Percentiles rank a stretch among this genome's conserved stretches.
These are phyloP conservation scores for Orthosia gracilis DNA, from an alignment of 2,888 invertebrate species.

Conservation along the genomic window DNA sequence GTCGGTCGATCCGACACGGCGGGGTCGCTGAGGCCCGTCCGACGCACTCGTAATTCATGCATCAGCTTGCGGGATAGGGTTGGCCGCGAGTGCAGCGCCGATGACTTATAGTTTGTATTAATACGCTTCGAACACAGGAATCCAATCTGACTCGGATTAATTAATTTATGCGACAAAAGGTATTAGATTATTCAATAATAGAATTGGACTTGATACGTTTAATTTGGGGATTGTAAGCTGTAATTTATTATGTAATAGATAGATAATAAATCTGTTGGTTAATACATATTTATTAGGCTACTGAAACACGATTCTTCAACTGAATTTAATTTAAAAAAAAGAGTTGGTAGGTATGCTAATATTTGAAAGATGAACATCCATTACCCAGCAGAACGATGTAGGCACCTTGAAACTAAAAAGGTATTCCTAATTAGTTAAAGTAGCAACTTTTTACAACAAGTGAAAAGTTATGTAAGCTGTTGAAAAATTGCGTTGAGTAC, in stretches of 20 bases:
- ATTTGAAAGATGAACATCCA: conserved; percentile 24
- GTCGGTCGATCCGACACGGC: conserved; percentile 79
- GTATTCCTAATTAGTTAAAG: conserved; percentile 49
- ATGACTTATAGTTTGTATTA: conserved; percentile 89
- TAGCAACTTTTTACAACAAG: conserved; percentile 43
- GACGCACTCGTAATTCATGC: conserved; percentile 85
- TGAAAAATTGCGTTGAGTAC: conserved; percentile 57
- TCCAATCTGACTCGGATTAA: conserved; percentile 83
- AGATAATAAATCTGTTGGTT: neutral
- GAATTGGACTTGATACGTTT: conserved; percentile 55
- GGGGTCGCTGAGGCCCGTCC: conserved; percentile 77
- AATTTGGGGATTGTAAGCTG: conserved; percentile 10
- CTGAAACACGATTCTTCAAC: conserved; percentile 3
- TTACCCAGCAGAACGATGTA: conserved; percentile 9
- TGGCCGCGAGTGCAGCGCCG: conserved; percentile 82
- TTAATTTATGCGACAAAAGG: conserved; percentile 80
- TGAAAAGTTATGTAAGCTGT: conserved; percentile 56
- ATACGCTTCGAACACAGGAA: conserved; percentile 84
- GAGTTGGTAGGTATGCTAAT: neutral
- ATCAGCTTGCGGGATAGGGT: conserved; percentile 89
- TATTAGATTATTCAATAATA: conserved; percentile 66
- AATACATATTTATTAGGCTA: conserved; percentile 11
- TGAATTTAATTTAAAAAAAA: neutral
- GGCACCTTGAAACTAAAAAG: conserved; percentile 37
- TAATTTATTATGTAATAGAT: neutral